phyloP scores from a whole-genome alignment of 2,113 vertebrate species.

The Cynoglossus semilaevis region DNA sequence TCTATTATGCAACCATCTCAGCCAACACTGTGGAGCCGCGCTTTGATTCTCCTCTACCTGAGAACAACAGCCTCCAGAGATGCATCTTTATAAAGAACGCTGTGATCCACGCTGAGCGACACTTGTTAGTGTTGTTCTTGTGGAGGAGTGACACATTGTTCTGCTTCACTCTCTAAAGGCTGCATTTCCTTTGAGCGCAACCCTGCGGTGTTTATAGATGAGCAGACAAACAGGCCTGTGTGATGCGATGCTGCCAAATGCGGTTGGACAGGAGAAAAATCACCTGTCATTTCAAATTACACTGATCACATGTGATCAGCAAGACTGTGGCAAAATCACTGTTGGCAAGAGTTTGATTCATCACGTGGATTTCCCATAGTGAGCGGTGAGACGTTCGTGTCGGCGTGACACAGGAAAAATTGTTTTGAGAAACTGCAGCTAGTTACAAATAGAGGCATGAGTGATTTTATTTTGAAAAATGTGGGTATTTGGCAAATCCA shows the following conservation, averaged over 20 bases:
- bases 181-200: not conserved
- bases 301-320: not conserved
- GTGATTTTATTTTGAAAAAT: no score
- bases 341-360: not conserved
- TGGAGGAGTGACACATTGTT: not conserved
- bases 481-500: no score
- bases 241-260: not conserved
- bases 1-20: slow-evolving; percentile 52
- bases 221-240: no score
- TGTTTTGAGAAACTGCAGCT: no score
- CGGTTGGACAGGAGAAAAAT: not conserved
- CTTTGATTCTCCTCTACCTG: slow-evolving; percentile 37
- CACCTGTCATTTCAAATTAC: not conserved
- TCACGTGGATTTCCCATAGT: not conserved
- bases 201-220: no score
- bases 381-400: no score
- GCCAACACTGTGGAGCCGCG: slow-evolving; percentile 29
- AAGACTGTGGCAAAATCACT: not conserved
- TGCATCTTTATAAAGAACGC: slow-evolving; percentile 15
- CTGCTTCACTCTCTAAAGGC: not conserved
- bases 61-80: slow-evolving; percentile 29
- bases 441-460: no score
- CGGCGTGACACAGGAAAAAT: no score
- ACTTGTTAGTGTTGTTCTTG: not conserved
- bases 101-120: not conserved